These are phyloP conservation scores for Gymnocypris eckloni DNA, from an alignment of 2,797 vertebrate species.

Conservation along the genomic window DNA sequence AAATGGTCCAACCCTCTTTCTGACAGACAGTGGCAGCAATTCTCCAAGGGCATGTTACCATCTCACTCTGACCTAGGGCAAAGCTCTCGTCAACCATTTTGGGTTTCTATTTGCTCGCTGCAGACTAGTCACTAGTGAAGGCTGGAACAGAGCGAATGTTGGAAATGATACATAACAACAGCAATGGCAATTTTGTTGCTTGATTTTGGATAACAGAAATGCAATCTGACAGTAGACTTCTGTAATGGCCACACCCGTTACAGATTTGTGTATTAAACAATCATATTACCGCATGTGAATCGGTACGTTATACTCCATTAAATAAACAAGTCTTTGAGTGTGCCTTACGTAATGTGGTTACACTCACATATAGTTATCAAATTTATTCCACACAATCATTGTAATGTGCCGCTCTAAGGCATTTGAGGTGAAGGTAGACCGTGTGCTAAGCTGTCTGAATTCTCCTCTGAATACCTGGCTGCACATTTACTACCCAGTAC, in stretches of 20 bases:
- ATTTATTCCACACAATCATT: conserved; percentile 47
- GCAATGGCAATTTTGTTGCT: not conserved
- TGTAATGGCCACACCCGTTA: not conserved
- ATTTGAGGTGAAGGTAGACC: conserved; percentile 17
- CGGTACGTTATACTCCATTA: conserved; percentile 24
- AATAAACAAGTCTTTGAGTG: conserved; percentile 41
- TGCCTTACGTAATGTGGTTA: conserved; percentile 23
- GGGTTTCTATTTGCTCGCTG: conserved; percentile 16
- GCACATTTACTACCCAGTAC: conserved; percentile 21
- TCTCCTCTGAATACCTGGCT: conserved; percentile 36
- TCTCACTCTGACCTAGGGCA: conserved; percentile 37
- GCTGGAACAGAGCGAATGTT: conserved; percentile 11
- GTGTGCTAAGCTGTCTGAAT: conserved; percentile 26
- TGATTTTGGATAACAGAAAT: not conserved
- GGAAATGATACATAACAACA: conserved; percentile 19
- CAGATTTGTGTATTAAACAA: conserved; percentile 8
- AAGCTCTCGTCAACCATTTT: conserved; percentile 22
- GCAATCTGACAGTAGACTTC: not conserved
- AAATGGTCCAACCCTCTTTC: conserved; percentile 8
- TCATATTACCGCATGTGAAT: conserved; percentile 14
- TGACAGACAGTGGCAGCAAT: conserved; percentile 34
- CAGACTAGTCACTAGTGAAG: conserved; percentile 16
- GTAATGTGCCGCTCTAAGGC: conserved; percentile 48
- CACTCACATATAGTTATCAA: conserved; percentile 35
- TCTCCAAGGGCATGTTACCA: conserved; percentile 47